phyloP scores from a whole-genome alignment of 2,797 vertebrate genomes.

The Hozukius guyotensis region DNA sequence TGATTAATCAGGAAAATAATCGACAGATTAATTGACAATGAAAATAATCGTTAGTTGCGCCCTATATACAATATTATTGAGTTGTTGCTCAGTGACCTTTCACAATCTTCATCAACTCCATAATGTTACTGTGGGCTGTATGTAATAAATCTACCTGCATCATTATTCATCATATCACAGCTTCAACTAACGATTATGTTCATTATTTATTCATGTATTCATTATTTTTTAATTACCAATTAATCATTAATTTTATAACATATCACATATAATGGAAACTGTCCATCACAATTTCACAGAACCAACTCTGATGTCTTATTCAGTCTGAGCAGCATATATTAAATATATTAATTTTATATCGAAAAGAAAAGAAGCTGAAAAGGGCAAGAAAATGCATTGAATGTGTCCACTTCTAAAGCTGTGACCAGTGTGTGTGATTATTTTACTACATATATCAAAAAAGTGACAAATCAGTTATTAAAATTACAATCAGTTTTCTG shows the following conservation, averaged over 20 bases:
- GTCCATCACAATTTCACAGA: neutral
- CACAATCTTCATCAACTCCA: neutral
- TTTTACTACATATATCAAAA: neutral
- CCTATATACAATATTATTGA: neutral
- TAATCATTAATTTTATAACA: conserved; percentile 8
- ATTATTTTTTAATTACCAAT: conserved; percentile 6
- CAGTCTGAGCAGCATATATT: neutral
- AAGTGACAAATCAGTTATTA: neutral
- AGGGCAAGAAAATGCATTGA: neutral
- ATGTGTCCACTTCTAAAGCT: neutral
- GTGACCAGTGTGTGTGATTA: neutral
- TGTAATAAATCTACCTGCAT: neutral
- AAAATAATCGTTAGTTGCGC: no score
- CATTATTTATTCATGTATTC: conserved; percentile 4
- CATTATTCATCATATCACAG: neutral
- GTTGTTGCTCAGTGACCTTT: neutral
- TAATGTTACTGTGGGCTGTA: neutral
- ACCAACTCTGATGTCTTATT: neutral
- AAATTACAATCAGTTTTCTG: neutral
- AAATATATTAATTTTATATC: neutral
- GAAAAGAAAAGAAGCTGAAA: neutral
- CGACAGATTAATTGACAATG: no score
- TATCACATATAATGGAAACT: neutral
- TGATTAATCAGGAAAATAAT: no score
- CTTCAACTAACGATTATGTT: neutral